A percentile compares a stretch with the other conserved stretches of the same genome.
Conservation (phyloP, 2,888 invertebrate genomes). For the Periphyllus acericola region DNA sequence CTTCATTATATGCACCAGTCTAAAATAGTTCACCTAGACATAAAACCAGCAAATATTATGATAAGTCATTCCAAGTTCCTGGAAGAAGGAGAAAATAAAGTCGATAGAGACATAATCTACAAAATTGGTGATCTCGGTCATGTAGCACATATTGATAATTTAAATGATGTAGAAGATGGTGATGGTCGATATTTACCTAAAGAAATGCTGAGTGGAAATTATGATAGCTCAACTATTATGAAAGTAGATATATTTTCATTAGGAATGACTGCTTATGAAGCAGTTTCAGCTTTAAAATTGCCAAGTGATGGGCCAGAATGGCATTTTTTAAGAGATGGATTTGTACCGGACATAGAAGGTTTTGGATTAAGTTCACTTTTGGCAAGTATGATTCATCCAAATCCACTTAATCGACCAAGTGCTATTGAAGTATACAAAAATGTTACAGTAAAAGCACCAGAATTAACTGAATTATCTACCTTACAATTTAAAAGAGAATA, state of each 20-base stretch:
- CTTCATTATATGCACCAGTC: constrained; percentile 89
- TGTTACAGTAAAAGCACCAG: constrained; percentile 36
- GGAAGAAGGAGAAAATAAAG: constrained; percentile 73
- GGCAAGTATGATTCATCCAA: constrained; percentile 52
- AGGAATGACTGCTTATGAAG: constrained; percentile 80
- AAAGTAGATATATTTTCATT: constrained; percentile 94
- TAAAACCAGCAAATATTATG: constrained; percentile 94
- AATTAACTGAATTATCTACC: constrained; percentile 29
- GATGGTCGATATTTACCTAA: constrained; percentile 90
- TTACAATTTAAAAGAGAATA: constrained; percentile 54
- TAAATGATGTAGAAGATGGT: constrained; percentile 85
- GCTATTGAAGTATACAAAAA: constrained; percentile 49
- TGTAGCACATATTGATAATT: constrained; percentile 84
- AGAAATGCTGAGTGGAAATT: constrained; percentile 87
- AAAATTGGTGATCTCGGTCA: constrained; percentile 92
- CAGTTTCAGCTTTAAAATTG: constrained; percentile 81
- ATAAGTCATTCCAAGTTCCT: constrained; percentile 72
- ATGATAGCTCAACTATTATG: constrained; percentile 77
- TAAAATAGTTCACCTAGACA: constrained; percentile 90
- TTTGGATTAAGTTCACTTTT: constrained; percentile 46
- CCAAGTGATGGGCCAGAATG: constrained; percentile 91
- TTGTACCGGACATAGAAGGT: constrained; percentile 52
- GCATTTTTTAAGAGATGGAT: constrained; percentile 76
- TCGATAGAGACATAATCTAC: constrained; percentile 76
- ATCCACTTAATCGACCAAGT: constrained; percentile 44